phyloP scores from a whole-genome alignment of 2,888 invertebrate genomes.

The Diarsia mendica region DNA sequence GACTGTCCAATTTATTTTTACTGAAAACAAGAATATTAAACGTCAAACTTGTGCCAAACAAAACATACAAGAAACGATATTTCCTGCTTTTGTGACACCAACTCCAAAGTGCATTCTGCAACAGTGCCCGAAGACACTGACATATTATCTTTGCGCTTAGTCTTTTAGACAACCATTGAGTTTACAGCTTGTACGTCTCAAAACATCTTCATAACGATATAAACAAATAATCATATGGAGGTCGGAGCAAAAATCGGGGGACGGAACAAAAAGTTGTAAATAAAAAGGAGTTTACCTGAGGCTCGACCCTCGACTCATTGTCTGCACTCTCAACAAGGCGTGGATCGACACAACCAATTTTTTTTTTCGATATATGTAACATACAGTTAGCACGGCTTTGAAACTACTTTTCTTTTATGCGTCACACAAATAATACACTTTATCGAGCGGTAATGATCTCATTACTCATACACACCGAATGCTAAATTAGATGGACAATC shows the following conservation, averaged over 20 bases:
- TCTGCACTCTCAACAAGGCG: constrained; percentile 33
- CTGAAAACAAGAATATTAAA: constrained; percentile 5
- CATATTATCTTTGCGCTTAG: neutral
- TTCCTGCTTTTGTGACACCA: constrained; percentile 33
- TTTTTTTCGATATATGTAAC: constrained; percentile 3
- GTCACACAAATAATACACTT: constrained; percentile 56
- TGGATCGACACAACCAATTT: constrained; percentile 18
- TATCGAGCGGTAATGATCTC: constrained; percentile 60
- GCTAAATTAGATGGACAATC: constrained; percentile 62
- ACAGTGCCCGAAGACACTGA: neutral
- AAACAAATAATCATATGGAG: constrained; percentile 43
- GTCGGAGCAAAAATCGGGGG: constrained; percentile 45
- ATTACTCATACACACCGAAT: constrained; percentile 62
- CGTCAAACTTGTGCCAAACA: constrained; percentile 17
- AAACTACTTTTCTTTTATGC: constrained; percentile 41
- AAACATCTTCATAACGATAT: constrained; percentile 17
- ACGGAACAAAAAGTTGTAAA: constrained; percentile 60
- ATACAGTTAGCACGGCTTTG: constrained; percentile 13
- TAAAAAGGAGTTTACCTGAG: constrained; percentile 70
- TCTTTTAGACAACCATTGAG: neutral
- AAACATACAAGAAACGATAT: constrained; percentile 18
- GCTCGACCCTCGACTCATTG: constrained; percentile 48
- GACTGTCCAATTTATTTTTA: neutral
- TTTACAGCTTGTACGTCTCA: neutral
- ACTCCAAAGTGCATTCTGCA: constrained; percentile 1